Conservation (phyloP, 2,888 invertebrate species). For the Antitype chi region DNA sequence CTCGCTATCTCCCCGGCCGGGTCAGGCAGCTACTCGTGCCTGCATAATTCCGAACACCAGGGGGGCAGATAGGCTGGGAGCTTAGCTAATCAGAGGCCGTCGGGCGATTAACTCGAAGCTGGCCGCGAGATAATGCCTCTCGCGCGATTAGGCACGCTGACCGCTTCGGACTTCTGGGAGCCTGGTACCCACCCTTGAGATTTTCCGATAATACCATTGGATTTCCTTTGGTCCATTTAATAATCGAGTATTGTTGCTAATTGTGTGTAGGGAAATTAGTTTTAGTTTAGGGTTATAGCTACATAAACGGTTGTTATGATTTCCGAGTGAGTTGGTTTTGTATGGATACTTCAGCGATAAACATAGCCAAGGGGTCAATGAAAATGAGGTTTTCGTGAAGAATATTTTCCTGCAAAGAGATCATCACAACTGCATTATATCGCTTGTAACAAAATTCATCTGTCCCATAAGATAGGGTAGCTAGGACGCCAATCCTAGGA, state of each 20-base stretch:
- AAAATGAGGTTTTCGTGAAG: neutral
- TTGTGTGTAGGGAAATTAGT: constrained; percentile 66
- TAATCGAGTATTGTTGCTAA: constrained; percentile 69
- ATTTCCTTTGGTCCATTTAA: constrained; percentile 76
- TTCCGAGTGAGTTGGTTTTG: constrained; percentile 52
- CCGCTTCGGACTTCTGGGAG: constrained; percentile 82
- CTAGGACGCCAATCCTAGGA: no score
- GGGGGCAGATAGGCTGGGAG: constrained; percentile 83
- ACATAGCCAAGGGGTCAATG: no score
- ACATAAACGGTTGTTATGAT: constrained; percentile 46
- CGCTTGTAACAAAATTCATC: neutral
- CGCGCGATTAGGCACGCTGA: constrained; percentile 88
- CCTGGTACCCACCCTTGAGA: constrained; percentile 80
- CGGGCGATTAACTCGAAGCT: constrained; percentile 86
- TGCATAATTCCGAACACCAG: constrained; percentile 86
- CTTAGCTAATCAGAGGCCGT: constrained; percentile 88
- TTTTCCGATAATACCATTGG: constrained; percentile 75
- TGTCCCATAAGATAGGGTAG: no score
- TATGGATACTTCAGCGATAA: constrained; percentile 1
- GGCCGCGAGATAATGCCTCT: constrained; percentile 87
- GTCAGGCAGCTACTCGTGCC: constrained; percentile 81
- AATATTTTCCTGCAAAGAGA: neutral
- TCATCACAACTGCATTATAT: neutral
- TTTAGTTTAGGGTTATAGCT: constrained; percentile 56
- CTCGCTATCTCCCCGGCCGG: constrained; percentile 72